Evolutionary conservation across 2,797 vertebrate genomes (phyloP), one percentile per base, ranked within the genome.

Genomic region (Muscicapa striata): DNA sequence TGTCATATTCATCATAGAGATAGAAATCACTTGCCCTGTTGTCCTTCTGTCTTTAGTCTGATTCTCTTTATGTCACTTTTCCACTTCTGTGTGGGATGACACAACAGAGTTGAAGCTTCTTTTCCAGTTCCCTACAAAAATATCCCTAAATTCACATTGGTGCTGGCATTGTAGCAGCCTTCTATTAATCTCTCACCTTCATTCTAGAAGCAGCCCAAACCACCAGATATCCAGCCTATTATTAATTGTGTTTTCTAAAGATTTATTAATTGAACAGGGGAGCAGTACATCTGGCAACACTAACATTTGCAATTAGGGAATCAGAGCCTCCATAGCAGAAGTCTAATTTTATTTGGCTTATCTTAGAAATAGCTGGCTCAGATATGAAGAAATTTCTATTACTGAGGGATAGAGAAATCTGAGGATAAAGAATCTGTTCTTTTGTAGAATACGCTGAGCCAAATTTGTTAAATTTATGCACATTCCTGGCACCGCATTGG

Each of bases 181-280:
- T 32, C 61, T 81, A 76, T 84, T 72, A 40, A 75, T 45, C 29
- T 21, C 38, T 91, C 79, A 93, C 34, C 49, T 91, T 75, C 73
- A 57, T 80, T 83, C 51, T 70, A 84, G 87, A 94, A 97, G 67
- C 29, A 61, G 40, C 70, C 36, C 87, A 80, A 95, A 92, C 41
- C 85, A 84, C 55, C 34, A 95, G 81, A 75, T 86, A 96, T 46
- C 36, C 40, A 80, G n/a, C 29, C 40, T 93, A 91, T 90, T 94
- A 96, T 97, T 97, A 97, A 96, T 96, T 96, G 61, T 94, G 61
- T 94, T 95, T 97, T 92, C 92, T 97, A 97, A 97, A 97, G 94
- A 97, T 97, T 97, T 97, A 98, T 98, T 97, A 97, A 98, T 97
- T 97, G 96, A 92, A 91, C 93, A 97, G 93, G 95, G 85, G 87